phyloP scores from a whole-genome alignment of 2,797 vertebrate genomes.

The Neomorphus geoffroyi region DNA sequence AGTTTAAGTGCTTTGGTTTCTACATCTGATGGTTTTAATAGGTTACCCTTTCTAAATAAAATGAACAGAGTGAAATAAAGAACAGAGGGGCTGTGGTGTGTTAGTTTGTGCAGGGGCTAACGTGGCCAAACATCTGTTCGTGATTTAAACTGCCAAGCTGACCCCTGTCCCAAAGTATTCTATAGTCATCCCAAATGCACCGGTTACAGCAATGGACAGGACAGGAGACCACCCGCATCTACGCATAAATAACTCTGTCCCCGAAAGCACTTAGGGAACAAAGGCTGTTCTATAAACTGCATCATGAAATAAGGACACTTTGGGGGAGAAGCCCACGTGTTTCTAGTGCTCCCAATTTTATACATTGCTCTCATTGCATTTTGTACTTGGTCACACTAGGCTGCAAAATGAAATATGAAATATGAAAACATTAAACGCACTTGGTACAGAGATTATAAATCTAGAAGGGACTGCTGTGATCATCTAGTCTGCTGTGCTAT shows the following conservation, averaged over 20 bases:
- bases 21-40: background rate
- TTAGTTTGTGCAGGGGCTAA: background rate
- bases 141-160: constrained; percentile 44
- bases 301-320: constrained; percentile 1
- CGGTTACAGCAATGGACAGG: background rate
- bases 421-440: background rate
- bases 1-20: constrained; percentile 5
- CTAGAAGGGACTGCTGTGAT: background rate
- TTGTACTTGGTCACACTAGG: constrained; percentile 1
- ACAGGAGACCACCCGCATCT: constrained; percentile 43
- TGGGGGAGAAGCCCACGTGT: background rate
- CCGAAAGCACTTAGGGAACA: constrained; percentile 20
- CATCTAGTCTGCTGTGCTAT: background rate
- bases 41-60: background rate
- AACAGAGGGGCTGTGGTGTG: background rate
- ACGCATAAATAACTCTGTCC: background rate
- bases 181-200: background rate
- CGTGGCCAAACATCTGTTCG: constrained; percentile 57
- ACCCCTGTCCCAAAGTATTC: constrained; percentile 42
- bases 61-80: background rate
- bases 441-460: background rate
- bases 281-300: constrained; percentile 8
- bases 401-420: constrained; percentile 20
- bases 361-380: background rate
- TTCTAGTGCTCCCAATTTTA: background rate